A percentile compares a stretch with the other conserved stretches of the same genome.
Conservation (phyloP, 2,797 vertebrate genomes). For the Mus spretus region DNA sequence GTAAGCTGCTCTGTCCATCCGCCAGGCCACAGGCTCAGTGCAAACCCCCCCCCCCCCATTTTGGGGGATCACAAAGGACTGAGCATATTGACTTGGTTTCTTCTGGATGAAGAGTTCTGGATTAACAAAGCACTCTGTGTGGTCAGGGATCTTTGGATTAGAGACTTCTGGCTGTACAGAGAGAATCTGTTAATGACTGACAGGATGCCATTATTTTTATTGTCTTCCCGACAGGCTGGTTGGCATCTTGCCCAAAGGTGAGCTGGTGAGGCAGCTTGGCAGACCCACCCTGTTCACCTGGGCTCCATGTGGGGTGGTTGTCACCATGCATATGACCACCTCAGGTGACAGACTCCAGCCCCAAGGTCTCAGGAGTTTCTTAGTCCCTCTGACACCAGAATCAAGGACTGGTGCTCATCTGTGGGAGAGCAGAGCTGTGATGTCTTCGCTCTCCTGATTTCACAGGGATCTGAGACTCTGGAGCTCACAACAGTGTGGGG, state of each 20-base stretch:
- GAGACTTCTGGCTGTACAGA: slow-evolving; percentile 44
- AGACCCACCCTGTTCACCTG: not conserved
- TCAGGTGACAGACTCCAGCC: not conserved
- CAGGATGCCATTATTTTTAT: slow-evolving; percentile 69
- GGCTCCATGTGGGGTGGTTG: not conserved
- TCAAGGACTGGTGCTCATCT: not conserved
- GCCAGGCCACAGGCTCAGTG: not conserved
- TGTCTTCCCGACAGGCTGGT: slow-evolving; percentile 68
- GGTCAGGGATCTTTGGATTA: not conserved
- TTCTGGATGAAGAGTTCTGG: not conserved
- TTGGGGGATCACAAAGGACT: not conserved
- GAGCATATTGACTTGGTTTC: not conserved
- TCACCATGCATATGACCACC: not conserved
- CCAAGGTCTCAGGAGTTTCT: not conserved
- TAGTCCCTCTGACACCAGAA: too few relatives aligned
- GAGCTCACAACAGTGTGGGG: fast-evolving
- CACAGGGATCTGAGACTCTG: not conserved
- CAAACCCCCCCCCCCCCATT: fast-evolving
- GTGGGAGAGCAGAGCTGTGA: fast-evolving
- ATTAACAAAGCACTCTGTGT: not conserved
- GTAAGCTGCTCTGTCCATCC: not conserved
- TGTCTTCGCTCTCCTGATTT: not conserved
- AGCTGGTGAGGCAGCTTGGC: not conserved
- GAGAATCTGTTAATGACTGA: slow-evolving; percentile 70
- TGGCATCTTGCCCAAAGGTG: slow-evolving; percentile 57